Conservation (phyloP, 1,140 invertebrate species). For the Plutomurus gul region DNA sequence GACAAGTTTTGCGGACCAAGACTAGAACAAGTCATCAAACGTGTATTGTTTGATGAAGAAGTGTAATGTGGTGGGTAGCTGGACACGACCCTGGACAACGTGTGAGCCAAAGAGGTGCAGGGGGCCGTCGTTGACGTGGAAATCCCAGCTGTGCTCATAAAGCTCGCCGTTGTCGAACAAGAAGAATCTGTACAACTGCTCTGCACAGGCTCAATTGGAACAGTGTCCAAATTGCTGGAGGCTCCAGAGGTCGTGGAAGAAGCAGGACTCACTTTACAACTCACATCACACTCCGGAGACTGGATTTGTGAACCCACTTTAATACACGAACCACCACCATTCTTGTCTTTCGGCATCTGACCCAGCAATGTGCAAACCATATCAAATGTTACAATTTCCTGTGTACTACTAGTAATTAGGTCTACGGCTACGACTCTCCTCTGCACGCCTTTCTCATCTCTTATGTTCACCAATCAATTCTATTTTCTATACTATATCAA, state of each 20-base stretch:
- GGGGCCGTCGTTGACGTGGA: not conserved
- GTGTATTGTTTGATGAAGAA: not conserved
- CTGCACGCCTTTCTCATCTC: no score
- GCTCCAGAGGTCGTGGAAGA: constrained; percentile 14
- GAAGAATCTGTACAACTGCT: not conserved
- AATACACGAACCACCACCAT: not conserved
- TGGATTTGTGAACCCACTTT: constrained; percentile 29
- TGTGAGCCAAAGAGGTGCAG: not conserved
- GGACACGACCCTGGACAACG: not conserved
- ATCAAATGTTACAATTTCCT: not conserved
- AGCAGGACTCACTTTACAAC: constrained; percentile 11
- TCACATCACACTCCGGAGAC: constrained; percentile 14
- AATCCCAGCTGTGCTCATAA: not conserved
- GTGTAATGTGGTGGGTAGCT: not conserved
- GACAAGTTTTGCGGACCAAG: not conserved
- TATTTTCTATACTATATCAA: no score
- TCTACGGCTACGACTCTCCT: no score
- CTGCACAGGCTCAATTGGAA: not conserved
- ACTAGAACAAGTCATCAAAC: not conserved
- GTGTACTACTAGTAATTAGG: no score
- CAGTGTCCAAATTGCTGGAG: not conserved
- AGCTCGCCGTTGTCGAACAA: not conserved
- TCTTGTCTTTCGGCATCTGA: constrained; percentile 41
- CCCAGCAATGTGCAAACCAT: not conserved
- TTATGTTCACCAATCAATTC: no score